These are phyloP conservation scores for Drosophila neonasuta DNA, from an alignment of 2,888 invertebrate species.

Conservation along the genomic window DNA sequence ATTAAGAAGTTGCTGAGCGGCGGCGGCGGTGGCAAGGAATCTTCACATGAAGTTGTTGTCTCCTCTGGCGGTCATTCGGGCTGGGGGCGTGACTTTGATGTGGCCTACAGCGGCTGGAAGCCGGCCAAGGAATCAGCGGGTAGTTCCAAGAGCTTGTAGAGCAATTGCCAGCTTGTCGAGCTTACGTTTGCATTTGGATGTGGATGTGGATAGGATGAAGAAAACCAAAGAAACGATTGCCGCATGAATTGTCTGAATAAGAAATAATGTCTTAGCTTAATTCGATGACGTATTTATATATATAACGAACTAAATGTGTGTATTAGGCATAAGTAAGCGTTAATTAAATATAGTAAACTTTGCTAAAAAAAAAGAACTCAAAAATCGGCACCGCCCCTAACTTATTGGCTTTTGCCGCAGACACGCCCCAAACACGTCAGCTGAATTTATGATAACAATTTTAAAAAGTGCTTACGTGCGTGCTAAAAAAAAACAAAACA, in stretches of 20 bases:
- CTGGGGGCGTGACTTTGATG: slow-evolving; percentile 87
- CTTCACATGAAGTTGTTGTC: slow-evolving; percentile 88
- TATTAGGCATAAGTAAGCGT: slow-evolving; percentile 74
- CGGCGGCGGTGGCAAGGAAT: slow-evolving; percentile 85
- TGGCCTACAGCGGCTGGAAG: slow-evolving; percentile 85
- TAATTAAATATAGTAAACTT: slow-evolving; percentile 70
- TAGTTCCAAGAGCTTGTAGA: slow-evolving; percentile 71
- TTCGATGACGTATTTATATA: slow-evolving; percentile 49
- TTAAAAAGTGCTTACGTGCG: slow-evolving; percentile 68
- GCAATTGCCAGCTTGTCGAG: slow-evolving; percentile 54
- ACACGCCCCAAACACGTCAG: slow-evolving; percentile 42
- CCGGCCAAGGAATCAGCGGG: slow-evolving; percentile 77
- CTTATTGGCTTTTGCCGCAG: slow-evolving; percentile 16
- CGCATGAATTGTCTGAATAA: slow-evolving; percentile 67
- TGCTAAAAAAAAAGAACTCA: slow-evolving; percentile 43
- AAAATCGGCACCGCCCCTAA: not conserved
- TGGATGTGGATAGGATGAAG: slow-evolving; percentile 21
- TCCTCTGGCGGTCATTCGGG: slow-evolving; percentile 87
- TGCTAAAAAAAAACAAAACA: slow-evolving; percentile 59
- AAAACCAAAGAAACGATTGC: slow-evolving; percentile 72
- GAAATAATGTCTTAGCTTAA: slow-evolving; percentile 69
- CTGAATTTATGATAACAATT: slow-evolving; percentile 68
- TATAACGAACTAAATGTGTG: slow-evolving; percentile 72
- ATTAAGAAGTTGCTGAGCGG: slow-evolving; percentile 91
- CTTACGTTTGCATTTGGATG: slow-evolving; percentile 56